Conservation (phyloP, 2,113 vertebrate species). For the Anoplopoma fimbria region DNA sequence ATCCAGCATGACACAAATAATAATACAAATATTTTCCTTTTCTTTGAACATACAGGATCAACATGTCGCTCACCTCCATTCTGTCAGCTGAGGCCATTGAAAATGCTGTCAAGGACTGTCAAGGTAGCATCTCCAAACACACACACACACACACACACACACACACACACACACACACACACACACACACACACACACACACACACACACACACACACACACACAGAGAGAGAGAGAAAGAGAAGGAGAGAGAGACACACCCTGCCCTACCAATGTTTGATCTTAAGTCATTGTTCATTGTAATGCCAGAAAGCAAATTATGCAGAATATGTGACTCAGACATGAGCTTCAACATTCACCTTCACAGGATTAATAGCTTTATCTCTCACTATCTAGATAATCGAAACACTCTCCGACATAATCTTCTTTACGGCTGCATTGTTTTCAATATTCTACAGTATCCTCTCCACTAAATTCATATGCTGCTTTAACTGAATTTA, state of each 20-base stretch:
- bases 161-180: conserved; percentile 34
- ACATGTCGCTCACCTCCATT: conserved; percentile 94
- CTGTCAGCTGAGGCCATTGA: conserved; percentile 92
- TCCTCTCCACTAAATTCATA: conserved; percentile 6
- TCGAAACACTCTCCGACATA: not conserved
- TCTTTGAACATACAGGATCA: conserved; percentile 80
- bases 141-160: conserved; percentile 22
- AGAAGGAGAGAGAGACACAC: not conserved
- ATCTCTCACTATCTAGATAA: conserved; percentile 3
- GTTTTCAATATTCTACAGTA: conserved; percentile 3
- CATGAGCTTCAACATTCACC: not conserved
- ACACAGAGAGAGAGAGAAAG: not conserved
- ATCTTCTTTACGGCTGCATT: conserved; percentile 15
- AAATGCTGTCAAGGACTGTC: conserved; percentile 94
- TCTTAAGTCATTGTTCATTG: not conserved
- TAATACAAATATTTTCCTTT: conserved; percentile 26
- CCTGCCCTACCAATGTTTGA: not conserved
- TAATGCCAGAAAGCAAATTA: not conserved
- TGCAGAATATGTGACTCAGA: not conserved
- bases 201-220: conserved; percentile 29
- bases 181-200: conserved; percentile 11
- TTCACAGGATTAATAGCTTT: not conserved
- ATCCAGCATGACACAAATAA: conserved; percentile 29
- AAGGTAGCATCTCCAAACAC: conserved; percentile 84
- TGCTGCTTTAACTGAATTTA: conserved; percentile 16